Base-by-base conservation (phyloP, 30 jellyfish, hydroid and myxozoan species). In the Aurelia sp. region DNA sequence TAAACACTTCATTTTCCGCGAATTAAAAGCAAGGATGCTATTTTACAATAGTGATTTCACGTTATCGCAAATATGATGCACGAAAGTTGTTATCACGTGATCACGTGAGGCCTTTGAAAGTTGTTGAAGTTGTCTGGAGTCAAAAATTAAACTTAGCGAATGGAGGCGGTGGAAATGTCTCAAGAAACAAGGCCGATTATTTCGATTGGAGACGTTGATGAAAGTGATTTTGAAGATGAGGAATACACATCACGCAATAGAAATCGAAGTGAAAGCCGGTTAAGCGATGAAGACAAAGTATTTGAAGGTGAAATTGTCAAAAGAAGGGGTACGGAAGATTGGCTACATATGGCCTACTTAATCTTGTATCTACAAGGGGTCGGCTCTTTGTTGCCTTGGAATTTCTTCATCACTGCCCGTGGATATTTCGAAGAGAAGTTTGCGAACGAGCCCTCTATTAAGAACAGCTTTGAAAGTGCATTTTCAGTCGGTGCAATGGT, bases 351-450 rank as follows among this genome's bases (percentile, higher is more conserved):
- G 79, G 91, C 95, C 86, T 95, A 95, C 66, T 9, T 90, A 19
- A 95, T 95, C 51, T 67, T 95, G 15, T 84, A 84, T 61, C 89
- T 95, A 22, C 98, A 95, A 71, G 99, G 99, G 57, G 90, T 95
- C 27, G 99, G 99, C 48, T 91, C 96, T 79, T 81, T 95, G 74
- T 74, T 95, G 62, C 99, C 99, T 1, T 95, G 99, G 99, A 95
- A 90, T 67, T 95, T 90, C 89, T 95, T 95, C 78, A 95, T 95
- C 55, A 95, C 99, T 27, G 99, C 97, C 5, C 89, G 79, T 15
- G 94, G 90, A 10, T 95, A 95, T 71, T 95, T 95, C 61, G 55
- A 55, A 23, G 40, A 76, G 73, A 95, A 95, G 66, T 95, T 88
- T 53, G 33, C 59, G 19, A 62, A 68, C 9, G 94, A 95, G 31